Percentiles rank a stretch among this genome's conserved stretches.
phyloP scores from a whole-genome alignment of 2,888 invertebrate genomes.

The Harpagoxenus sublaevis region DNA sequence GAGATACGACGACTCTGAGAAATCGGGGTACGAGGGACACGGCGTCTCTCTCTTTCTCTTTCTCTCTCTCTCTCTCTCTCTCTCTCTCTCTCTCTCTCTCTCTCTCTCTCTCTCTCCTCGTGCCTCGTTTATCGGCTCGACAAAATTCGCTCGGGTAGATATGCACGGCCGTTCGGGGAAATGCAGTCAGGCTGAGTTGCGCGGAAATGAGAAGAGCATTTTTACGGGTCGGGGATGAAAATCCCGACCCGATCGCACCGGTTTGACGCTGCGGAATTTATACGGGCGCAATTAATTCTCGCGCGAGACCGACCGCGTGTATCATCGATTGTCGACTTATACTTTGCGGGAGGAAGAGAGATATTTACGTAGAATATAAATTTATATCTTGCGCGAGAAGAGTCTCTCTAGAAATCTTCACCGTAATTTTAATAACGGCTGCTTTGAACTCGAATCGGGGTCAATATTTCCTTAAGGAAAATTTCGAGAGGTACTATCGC shows the following conservation, averaged over 20 bases:
- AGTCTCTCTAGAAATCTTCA: not conserved
- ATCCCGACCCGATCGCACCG: not conserved
- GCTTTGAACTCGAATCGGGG: not conserved
- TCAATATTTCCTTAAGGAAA: constrained; percentile 6
- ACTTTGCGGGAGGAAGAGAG: not conserved
- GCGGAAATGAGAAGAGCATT: not conserved
- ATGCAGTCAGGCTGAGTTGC: not conserved
- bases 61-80: not conserved
- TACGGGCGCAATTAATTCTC: constrained; percentile 8
- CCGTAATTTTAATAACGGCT: constrained; percentile 1
- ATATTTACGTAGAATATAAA: constrained; percentile 7
- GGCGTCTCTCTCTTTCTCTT: not conserved
- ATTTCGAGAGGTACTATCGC: not conserved
- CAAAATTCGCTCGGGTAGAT: constrained; percentile 20
- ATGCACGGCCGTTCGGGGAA: constrained; percentile 3
- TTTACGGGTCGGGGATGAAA: not conserved
- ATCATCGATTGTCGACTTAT: constrained; percentile 1
- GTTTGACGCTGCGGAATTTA: not conserved
- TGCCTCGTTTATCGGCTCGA: constrained; percentile 12
- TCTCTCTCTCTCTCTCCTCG: not conserved
- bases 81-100: not conserved
- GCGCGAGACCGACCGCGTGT: not conserved
- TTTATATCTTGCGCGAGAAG: not conserved
- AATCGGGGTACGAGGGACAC: not conserved
- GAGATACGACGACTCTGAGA: constrained; percentile 25